These are phyloP conservation scores for Schizopygopsis malacanthus DNA, from an alignment of 2,797 vertebrate species.

Conservation along the genomic window DNA sequence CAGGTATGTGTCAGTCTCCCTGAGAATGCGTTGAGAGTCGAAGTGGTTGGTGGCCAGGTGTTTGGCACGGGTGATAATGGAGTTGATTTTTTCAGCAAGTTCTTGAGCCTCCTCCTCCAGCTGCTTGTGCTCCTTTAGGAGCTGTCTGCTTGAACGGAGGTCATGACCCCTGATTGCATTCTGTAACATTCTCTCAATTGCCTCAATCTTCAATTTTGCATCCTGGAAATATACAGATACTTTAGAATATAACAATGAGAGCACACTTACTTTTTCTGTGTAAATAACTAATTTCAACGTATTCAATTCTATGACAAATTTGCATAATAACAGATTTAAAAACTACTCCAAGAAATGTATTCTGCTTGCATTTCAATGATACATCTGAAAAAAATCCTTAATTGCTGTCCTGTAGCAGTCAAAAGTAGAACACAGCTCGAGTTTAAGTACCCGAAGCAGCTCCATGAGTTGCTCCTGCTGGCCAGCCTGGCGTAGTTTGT, in stretches of 20 bases:
- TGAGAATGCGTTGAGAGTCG: constrained; percentile 81
- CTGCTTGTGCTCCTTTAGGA: constrained; percentile 84
- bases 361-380: background rate
- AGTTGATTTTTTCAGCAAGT: constrained; percentile 86
- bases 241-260: background rate
- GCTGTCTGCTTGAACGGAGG: constrained; percentile 80
- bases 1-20: constrained; percentile 84
- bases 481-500: constrained; percentile 85
- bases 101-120: constrained; percentile 83
- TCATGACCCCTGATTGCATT: constrained; percentile 80
- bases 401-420: background rate
- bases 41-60: constrained; percentile 84
- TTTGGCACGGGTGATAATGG: constrained; percentile 81
- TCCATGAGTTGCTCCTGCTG: constrained; percentile 90
- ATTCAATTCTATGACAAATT: background rate
- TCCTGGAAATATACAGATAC: constrained; percentile 73
- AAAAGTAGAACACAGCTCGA: background rate
- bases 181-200: constrained; percentile 84
- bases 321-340: background rate
- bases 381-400: background rate
- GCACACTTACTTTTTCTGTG: background rate
- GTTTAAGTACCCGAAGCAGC: constrained; percentile 75
- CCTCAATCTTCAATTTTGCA: constrained; percentile 84
- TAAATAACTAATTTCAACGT: background rate
- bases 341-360: background rate